Percentiles rank a stretch among this genome's conserved stretches.
Conservation (phyloP, 2,797 vertebrate genomes). For the Thripadectes ignobilis region DNA sequence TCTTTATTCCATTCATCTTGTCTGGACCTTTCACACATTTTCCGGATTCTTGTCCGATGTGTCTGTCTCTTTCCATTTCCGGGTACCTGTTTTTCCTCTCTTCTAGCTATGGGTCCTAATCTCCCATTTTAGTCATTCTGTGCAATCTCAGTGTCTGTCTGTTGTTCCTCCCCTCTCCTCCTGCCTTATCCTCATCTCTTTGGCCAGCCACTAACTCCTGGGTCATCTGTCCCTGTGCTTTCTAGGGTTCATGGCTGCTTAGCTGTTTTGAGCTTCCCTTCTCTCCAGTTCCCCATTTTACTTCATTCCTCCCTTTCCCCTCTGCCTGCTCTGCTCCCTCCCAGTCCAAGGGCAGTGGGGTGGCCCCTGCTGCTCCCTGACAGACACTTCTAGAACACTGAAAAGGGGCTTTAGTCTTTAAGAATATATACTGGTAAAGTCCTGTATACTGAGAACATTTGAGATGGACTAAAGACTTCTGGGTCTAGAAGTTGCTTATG, state of each 20-base stretch:
- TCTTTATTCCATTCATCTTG: neutral
- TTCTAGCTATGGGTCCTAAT: neutral
- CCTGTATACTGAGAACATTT: neutral
- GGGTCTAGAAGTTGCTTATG: neutral
- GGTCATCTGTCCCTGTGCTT: neutral
- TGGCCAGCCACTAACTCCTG: neutral
- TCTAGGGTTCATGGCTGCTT: neutral
- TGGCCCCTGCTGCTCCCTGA: neutral
- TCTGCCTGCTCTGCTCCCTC: neutral
- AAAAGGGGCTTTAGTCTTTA: neutral
- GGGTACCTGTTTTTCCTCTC: neutral
- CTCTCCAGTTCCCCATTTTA: neutral
- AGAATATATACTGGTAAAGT: neutral
- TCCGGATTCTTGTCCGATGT: neutral
- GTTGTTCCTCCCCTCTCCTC: neutral
- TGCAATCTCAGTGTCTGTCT: neutral
- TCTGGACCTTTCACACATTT: neutral
- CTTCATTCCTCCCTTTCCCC: neutral
- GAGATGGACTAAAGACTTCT: neutral
- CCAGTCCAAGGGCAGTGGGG: rapidly evolving
- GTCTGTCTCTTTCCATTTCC: neutral
- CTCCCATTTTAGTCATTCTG: neutral
- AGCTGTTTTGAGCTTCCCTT: neutral
- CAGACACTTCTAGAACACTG: neutral
- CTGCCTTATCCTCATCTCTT: neutral